Percentiles rank a stretch among this genome's conserved stretches.
Conservation (phyloP, 2,888 invertebrate species). For the Caradrina kadenii region DNA sequence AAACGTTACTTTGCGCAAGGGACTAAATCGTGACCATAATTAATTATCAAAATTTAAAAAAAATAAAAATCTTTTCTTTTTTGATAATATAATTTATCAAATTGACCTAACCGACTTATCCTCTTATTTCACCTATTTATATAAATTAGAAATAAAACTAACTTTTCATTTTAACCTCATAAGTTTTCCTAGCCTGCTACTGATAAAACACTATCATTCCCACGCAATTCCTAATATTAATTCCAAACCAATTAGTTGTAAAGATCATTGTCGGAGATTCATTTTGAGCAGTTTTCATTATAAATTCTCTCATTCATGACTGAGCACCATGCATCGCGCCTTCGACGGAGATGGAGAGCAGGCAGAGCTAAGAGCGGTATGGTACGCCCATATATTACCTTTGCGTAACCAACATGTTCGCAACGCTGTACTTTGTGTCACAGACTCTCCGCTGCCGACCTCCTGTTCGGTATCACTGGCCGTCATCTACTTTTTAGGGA, state of each 20-base stretch:
- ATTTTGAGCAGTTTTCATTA: not conserved
- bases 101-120: too few species aligned
- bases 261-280: constrained; percentile 15
- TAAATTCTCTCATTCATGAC: not conserved
- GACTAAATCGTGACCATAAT: too few species aligned
- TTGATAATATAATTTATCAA: too few species aligned
- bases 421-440: not conserved
- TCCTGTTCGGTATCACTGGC: constrained; percentile 14
- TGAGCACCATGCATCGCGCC: not conserved
- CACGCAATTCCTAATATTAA: not conserved
- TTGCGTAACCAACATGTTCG: constrained; percentile 54
- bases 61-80: too few species aligned
- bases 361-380: too few species aligned
- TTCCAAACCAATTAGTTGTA: not conserved
- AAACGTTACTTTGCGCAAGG: not conserved
- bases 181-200: too few species aligned
- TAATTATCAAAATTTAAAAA: too few species aligned
- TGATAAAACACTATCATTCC: not conserved
- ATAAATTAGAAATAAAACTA: too few species aligned
- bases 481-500: constrained; percentile 13
- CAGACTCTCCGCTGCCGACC: constrained; percentile 18
- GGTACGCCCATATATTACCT: not conserved
- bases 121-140: too few species aligned
- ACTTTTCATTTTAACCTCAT: too few species aligned
- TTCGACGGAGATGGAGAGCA: not conserved